Percentiles rank a stretch among this genome's conserved stretches.
phyloP scores from a whole-genome alignment of 2,113 vertebrate genomes.

The Ptilorrhoa leucosticta region DNA sequence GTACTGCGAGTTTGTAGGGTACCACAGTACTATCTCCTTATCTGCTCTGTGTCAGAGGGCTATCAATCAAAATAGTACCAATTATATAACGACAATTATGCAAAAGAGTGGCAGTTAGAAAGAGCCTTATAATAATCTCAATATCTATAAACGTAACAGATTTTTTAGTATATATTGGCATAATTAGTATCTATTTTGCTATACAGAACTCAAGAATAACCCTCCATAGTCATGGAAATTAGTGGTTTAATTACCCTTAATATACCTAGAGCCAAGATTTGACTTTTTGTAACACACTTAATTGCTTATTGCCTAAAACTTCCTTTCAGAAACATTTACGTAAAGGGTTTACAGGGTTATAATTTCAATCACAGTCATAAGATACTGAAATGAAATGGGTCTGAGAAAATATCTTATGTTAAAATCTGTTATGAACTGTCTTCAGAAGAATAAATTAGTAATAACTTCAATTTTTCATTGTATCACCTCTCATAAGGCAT shows the following conservation, averaged over 20 bases:
- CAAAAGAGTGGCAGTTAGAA: not conserved
- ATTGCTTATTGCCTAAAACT: not conserved
- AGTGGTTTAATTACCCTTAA: not conserved
- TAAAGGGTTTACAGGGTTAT: not conserved
- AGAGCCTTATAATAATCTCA: not conserved
- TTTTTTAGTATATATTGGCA: not conserved
- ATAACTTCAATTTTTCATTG: not conserved
- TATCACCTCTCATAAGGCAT: not conserved
- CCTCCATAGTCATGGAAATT: not conserved
- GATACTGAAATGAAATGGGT: not conserved
- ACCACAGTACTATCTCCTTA: not conserved
- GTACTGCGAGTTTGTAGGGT: fast-evolving
- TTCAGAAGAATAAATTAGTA: not conserved
- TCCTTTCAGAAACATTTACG: not conserved
- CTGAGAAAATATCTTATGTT: not conserved
- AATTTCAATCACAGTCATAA: not conserved
- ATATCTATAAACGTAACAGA: not conserved
- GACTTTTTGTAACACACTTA: not conserved
- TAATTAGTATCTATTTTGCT: not conserved
- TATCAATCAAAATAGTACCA: not conserved
- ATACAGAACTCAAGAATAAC: not conserved
- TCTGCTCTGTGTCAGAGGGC: not conserved
- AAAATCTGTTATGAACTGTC: not conserved
- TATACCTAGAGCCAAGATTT: not conserved
- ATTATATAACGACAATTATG: not conserved